phyloP scores from a whole-genome alignment of 1,140 invertebrate genomes.

The Chionoecetes opilio region DNA sequence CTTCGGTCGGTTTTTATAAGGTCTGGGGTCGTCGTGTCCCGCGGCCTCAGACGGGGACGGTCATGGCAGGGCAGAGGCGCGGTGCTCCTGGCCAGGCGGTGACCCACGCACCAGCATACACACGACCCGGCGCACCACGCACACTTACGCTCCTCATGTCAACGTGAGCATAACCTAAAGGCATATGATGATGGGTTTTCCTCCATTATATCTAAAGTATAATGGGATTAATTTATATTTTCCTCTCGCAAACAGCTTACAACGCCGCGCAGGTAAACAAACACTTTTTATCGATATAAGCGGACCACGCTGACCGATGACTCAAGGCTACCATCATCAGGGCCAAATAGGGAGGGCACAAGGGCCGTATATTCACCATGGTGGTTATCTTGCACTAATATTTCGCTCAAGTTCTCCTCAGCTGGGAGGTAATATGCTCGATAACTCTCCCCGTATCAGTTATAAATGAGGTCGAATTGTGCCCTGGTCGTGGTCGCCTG shows the following conservation, averaged over 20 bases:
- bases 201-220: no score
- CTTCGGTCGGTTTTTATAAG: no score
- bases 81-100: no score
- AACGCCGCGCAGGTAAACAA: background rate
- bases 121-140: no score
- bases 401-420: background rate
- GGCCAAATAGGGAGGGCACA: background rate
- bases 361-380: background rate
- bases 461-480: background rate
- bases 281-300: background rate
- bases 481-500: background rate
- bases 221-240: background rate
- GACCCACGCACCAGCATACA: no score
- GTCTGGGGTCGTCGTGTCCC: no score
- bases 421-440: background rate
- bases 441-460: background rate
- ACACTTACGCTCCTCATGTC: no score
- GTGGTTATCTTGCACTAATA: background rate
- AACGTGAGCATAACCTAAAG: no score
- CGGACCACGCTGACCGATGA: background rate
- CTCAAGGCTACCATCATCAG: constrained; percentile 23
- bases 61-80: no score
- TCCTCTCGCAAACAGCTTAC: background rate
- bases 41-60: no score
- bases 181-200: no score